These are phyloP conservation scores for Stenodera caucasica DNA, from an alignment of 2,888 invertebrate genomes.

Conservation along the genomic window DNA sequence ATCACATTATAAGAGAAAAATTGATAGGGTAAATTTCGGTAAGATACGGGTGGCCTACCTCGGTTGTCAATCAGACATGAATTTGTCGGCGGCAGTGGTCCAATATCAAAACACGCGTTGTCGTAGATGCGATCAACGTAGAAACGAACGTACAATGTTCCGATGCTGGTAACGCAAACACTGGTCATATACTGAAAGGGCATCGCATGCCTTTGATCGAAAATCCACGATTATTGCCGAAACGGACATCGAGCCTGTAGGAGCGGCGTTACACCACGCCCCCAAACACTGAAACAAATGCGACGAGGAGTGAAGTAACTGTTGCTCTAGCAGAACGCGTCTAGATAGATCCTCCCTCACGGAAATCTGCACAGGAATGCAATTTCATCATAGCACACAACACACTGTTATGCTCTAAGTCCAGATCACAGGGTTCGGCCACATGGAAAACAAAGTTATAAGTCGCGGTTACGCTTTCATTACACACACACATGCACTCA, in stretches of 20 bases:
- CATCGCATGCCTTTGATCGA: slow-evolving; percentile 40
- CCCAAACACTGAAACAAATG: slow-evolving; percentile 53
- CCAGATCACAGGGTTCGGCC: slow-evolving; percentile 55
- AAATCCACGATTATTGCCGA: slow-evolving; percentile 43
- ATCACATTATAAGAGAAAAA: neutral
- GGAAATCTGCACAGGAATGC: slow-evolving; percentile 58
- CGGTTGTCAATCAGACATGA: slow-evolving; percentile 15
- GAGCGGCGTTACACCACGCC: slow-evolving; percentile 54
- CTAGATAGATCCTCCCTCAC: slow-evolving; percentile 51
- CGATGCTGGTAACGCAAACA: slow-evolving; percentile 35
- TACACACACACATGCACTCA: too few species aligned
- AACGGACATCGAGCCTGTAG: slow-evolving; percentile 49
- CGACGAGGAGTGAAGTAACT: slow-evolving; percentile 54
- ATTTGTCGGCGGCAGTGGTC: slow-evolving; percentile 10
- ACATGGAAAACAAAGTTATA: slow-evolving; percentile 58
- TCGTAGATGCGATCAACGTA: neutral
- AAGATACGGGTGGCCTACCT: slow-evolving; percentile 16
- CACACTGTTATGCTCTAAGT: slow-evolving; percentile 51
- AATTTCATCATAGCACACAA: slow-evolving; percentile 57
- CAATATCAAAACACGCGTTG: slow-evolving; percentile 4
- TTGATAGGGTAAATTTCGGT: neutral
- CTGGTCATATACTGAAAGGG: slow-evolving; percentile 43
- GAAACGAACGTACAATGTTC: slow-evolving; percentile 16
- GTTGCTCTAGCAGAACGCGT: slow-evolving; percentile 53
- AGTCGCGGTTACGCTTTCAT: slow-evolving; percentile 56